A percentile compares a stretch with the other conserved stretches of the same genome.
Conservation (phyloP, 2,888 invertebrate species). For the Drosophila siamana region DNA sequence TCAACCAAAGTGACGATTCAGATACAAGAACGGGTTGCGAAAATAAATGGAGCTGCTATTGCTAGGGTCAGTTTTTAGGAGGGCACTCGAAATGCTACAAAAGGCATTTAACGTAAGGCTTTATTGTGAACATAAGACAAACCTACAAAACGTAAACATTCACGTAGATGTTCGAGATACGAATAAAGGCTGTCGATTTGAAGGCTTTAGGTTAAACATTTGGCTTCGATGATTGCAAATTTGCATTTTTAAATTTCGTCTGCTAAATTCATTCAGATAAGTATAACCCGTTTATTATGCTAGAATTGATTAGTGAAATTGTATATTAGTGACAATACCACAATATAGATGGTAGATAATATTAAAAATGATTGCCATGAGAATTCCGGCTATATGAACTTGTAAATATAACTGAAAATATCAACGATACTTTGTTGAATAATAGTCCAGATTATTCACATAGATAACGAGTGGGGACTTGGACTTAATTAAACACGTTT, state of each 20-base stretch:
- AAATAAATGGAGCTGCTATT: neutral
- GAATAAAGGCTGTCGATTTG: neutral
- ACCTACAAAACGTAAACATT: neutral
- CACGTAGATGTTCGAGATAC: neutral
- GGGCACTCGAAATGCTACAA: constrained; percentile 3
- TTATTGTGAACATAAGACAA: constrained; percentile 15
- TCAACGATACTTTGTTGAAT: neutral
- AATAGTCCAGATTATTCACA: neutral
- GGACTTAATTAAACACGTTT: neutral
- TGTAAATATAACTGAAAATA: neutral
- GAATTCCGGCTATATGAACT: neutral
- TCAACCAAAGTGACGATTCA: constrained; percentile 48
- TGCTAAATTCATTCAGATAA: no score
- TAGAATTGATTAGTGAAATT: no score
- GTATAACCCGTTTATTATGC: no score
- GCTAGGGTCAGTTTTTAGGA: neutral
- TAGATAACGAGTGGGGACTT: neutral
- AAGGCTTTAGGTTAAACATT: neutral
- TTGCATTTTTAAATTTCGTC: no score
- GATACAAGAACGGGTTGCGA: constrained; percentile 1
- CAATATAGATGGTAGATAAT: neutral
- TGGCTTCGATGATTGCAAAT: no score
- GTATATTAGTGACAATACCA: no score
- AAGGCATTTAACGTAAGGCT: neutral
- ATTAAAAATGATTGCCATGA: no score